A percentile compares a stretch with the other conserved stretches of the same genome.
phyloP scores from a whole-genome alignment of 2,888 invertebrate genomes.

The Microctonus aethiopoides region DNA sequence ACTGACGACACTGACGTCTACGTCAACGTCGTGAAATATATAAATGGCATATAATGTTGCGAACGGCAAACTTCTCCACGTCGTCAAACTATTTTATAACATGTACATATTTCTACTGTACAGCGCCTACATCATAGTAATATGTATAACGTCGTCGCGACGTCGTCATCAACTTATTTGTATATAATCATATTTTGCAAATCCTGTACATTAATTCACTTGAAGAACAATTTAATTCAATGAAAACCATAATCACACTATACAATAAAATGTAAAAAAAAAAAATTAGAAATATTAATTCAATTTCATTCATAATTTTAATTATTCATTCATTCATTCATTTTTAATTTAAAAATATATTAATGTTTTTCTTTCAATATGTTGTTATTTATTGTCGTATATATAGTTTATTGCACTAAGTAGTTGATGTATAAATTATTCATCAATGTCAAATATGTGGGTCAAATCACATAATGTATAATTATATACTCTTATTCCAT shows the following conservation, averaged over 20 bases:
- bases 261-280: too few species aligned
- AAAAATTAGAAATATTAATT: too few species aligned
- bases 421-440: not conserved
- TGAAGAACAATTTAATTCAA: not conserved
- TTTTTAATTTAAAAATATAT: too few species aligned
- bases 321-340: too few species aligned
- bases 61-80: not conserved
- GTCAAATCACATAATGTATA: constrained; percentile 6
- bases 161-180: not conserved
- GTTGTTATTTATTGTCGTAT: not conserved
- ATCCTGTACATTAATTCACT: not conserved
- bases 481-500: not conserved
- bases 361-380: too few species aligned
- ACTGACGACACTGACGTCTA: not conserved
- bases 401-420: not conserved
- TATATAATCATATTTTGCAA: not conserved
- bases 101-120: not conserved
- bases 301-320: too few species aligned
- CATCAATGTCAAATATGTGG: constrained; percentile 20
- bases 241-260: not conserved
- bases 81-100: not conserved
- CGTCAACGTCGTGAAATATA: not conserved
- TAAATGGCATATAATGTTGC: not conserved
- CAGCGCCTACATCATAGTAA: not conserved
- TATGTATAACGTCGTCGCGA: not conserved